Conservation (phyloP, 1,140 invertebrate genomes). For the Melipona quadrifasciata region DNA sequence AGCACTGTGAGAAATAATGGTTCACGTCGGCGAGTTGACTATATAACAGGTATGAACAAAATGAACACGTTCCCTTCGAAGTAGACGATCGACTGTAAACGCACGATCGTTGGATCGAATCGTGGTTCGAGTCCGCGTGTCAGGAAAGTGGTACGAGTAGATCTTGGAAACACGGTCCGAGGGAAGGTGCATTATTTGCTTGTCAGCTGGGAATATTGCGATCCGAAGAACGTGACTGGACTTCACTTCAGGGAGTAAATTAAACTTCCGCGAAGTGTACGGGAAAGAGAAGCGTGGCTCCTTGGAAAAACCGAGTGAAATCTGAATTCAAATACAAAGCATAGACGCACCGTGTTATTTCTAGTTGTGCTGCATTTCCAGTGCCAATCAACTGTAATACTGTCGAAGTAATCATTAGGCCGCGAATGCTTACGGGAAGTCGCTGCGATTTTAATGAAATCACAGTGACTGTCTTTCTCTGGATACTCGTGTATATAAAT, state of each 20-base stretch:
- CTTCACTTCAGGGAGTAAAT: constrained; percentile 8
- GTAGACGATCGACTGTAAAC: constrained; percentile 30
- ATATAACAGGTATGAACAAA: neutral
- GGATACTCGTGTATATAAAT: too few species aligned
- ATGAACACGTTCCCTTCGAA: constrained; percentile 7
- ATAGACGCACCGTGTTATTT: too few species aligned
- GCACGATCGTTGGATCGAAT: constrained; percentile 27
- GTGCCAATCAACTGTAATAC: too few species aligned
- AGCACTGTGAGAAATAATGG: neutral
- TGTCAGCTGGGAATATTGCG: constrained; percentile 32
- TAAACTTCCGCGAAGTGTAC: constrained; percentile 7
- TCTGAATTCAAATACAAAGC: neutral
- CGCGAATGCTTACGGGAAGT: too few species aligned
- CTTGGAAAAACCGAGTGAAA: constrained; percentile 25
- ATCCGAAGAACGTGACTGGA: constrained; percentile 37
- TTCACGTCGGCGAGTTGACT: neutral
- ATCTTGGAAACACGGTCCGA: constrained; percentile 31
- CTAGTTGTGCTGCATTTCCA: too few species aligned
- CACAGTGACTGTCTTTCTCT: too few species aligned
- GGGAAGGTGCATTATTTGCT: constrained; percentile 44
- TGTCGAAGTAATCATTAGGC: too few species aligned
- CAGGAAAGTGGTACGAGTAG: constrained; percentile 39
- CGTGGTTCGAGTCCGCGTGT: constrained; percentile 29
- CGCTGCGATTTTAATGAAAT: too few species aligned
- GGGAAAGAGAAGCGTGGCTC: neutral